A percentile compares a stretch with the other conserved stretches of the same genome.
These are phyloP conservation scores for Myiozetetes cayanensis DNA, from an alignment of 2,113 vertebrate species.

Conservation along the genomic window DNA sequence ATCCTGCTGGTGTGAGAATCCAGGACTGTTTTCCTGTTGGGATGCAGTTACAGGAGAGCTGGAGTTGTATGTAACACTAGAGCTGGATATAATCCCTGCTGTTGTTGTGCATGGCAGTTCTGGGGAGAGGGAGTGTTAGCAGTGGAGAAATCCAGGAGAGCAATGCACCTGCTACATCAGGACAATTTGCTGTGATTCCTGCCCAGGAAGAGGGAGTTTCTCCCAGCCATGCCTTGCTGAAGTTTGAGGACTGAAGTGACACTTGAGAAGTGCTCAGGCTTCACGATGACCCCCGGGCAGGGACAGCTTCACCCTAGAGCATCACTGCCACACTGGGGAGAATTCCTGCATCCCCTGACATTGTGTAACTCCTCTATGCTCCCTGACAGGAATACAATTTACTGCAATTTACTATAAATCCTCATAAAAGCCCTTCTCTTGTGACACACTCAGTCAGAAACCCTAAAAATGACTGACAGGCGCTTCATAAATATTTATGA, in stretches of 20 bases:
- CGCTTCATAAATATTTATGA: constrained; percentile 69
- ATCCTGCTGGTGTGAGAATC: neutral
- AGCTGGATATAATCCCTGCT: neutral
- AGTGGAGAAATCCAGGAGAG: neutral
- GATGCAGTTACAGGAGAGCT: neutral
- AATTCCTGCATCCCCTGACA: neutral
- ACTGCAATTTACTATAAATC: constrained; percentile 67
- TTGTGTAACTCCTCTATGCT: neutral
- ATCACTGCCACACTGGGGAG: neutral
- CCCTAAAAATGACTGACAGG: constrained; percentile 67
- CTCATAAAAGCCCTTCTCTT: constrained; percentile 61
- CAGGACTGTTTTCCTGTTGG: neutral
- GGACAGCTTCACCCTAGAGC: neutral
- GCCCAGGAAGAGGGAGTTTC: neutral
- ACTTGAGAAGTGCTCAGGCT: neutral
- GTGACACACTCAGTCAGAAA: constrained; percentile 67
- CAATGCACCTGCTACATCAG: neutral
- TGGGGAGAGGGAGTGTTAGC: neutral
- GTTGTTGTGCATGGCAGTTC: neutral
- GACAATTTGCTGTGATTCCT: neutral
- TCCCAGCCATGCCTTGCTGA: accelerated
- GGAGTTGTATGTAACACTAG: neutral
- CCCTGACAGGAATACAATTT: constrained; percentile 63
- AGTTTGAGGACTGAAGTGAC: neutral
- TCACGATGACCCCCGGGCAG: neutral